Percentiles rank a stretch among this genome's conserved stretches.
Evolutionary conservation across 2,888 invertebrate species (phyloP).

Genomic region (Pseudoips prasinana): DNA sequence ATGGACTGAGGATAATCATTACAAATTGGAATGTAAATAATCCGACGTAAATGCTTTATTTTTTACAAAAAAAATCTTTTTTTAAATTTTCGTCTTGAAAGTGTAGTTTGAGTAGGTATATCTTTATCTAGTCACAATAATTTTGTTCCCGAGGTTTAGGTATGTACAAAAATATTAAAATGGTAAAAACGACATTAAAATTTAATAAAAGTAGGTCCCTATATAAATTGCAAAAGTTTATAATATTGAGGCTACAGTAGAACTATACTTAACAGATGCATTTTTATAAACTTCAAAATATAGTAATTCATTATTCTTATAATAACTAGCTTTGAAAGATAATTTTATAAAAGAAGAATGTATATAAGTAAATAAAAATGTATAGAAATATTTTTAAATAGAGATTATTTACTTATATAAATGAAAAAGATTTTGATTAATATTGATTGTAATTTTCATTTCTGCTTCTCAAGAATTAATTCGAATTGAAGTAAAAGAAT

Average conservation of each 20-base stretch:
- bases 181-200: slow-evolving; percentile 18
- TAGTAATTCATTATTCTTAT: not conserved
- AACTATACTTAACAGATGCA: slow-evolving; percentile 12
- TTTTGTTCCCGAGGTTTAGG: slow-evolving; percentile 57
- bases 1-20: slow-evolving; percentile 50
- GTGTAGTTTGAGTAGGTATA: slow-evolving; percentile 37
- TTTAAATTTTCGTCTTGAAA: slow-evolving; percentile 33
- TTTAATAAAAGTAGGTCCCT: slow-evolving; percentile 24
- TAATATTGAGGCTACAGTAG: slow-evolving; percentile 22
- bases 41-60: slow-evolving; percentile 62
- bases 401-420: no score
- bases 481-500: no score
- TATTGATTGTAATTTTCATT: no score
- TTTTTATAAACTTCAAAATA: slow-evolving; percentile 16
- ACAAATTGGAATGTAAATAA: slow-evolving; percentile 66
- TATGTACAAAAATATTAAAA: slow-evolving; percentile 25
- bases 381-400: no score
- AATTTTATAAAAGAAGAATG: no score
- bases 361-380: no score
- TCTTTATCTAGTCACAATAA: slow-evolving; percentile 50
- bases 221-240: slow-evolving; percentile 11
- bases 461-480: no score
- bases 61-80: slow-evolving; percentile 44
- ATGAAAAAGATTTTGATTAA: no score
- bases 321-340: no score